phyloP scores from a whole-genome alignment of 1,140 invertebrate genomes.

The Drosophila lacertosa region DNA sequence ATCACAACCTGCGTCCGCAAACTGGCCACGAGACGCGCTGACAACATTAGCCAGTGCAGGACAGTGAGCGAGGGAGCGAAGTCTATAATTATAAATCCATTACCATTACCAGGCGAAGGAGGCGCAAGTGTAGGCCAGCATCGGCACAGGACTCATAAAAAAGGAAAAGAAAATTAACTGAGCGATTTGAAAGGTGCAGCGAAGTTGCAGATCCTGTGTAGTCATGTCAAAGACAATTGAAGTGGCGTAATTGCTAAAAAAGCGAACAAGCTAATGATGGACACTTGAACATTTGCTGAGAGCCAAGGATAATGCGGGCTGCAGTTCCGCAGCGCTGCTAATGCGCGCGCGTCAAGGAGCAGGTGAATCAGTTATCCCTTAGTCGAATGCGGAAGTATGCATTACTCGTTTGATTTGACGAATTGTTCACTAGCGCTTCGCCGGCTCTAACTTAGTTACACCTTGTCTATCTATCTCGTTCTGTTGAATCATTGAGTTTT shows the following conservation, averaged over 20 bases:
- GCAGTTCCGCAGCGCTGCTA: constrained; percentile 19
- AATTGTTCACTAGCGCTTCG: neutral
- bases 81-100: constrained; percentile 82
- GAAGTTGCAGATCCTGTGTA: constrained; percentile 58
- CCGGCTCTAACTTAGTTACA: neutral
- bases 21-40: constrained; percentile 44
- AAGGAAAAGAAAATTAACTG: constrained; percentile 40
- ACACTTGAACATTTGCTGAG: constrained; percentile 34
- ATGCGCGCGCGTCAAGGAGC: constrained; percentile 62
- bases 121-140: constrained; percentile 30
- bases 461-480: neutral
- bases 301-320: constrained; percentile 67
- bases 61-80: constrained; percentile 45
- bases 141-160: constrained; percentile 25
- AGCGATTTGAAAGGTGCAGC: constrained; percentile 69
- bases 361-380: constrained; percentile 64
- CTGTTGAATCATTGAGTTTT: too few species aligned
- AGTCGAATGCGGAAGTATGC: constrained; percentile 66
- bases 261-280: constrained; percentile 62
- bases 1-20: constrained; percentile 49
- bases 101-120: constrained; percentile 59
- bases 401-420: constrained; percentile 56
- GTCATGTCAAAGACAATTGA: constrained; percentile 70
- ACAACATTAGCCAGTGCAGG: constrained; percentile 68
- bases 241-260: constrained; percentile 71